phyloP scores from a whole-genome alignment of 2,797 vertebrate species.

The Bufotes viridis region DNA sequence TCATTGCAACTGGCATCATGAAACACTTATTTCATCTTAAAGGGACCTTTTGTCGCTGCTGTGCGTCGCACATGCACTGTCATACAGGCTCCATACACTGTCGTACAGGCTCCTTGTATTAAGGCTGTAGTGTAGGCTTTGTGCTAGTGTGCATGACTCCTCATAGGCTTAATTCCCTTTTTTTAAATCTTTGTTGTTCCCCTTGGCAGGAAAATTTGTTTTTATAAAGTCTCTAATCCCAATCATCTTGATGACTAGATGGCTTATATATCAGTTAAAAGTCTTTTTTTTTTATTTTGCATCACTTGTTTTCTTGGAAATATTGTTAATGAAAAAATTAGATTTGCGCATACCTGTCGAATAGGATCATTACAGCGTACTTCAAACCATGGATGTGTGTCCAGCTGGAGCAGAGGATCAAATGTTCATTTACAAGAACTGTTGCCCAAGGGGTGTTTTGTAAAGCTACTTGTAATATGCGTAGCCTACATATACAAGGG shows the following conservation, averaged over 20 bases:
- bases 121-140: background rate
- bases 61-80: no score
- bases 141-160: background rate
- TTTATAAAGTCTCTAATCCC: conserved; percentile 24
- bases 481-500: background rate
- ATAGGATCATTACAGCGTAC: conserved; percentile 23
- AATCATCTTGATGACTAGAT: conserved; percentile 25
- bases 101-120: no score
- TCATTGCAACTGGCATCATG: no score
- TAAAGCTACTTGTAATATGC: background rate
- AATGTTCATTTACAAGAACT: background rate
- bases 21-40: no score
- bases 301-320: conserved; percentile 36
- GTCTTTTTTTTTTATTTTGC: conserved; percentile 18
- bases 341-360: conserved; percentile 39
- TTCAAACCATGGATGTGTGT: background rate
- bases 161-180: background rate
- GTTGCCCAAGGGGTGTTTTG: background rate
- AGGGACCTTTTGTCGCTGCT: no score
- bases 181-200: background rate
- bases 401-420: background rate
- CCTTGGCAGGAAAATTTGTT: conserved; percentile 26
- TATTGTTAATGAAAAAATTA: conserved; percentile 33
- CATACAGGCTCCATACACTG: no score
- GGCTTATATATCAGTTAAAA: conserved; percentile 27